Evolutionary conservation across 2,113 vertebrate species (phyloP).

Genomic region (Rhegmatorhina hoffmannsi): DNA sequence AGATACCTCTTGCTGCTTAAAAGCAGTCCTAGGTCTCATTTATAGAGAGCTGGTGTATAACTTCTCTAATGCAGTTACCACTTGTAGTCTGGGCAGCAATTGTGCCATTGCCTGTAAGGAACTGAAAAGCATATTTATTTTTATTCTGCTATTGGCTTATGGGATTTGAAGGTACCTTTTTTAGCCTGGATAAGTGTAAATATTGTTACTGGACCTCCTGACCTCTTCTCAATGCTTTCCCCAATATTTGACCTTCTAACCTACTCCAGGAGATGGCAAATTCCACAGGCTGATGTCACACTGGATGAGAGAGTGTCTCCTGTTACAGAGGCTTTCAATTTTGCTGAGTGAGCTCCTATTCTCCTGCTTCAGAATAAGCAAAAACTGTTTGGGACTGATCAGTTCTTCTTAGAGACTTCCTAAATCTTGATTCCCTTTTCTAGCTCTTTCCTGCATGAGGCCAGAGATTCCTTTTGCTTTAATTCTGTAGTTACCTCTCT

Average conservation of each 20-base stretch:
- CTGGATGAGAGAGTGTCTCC: neutral
- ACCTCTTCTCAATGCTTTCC: conserved; percentile 2
- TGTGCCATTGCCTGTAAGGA: neutral
- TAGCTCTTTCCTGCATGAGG: neutral
- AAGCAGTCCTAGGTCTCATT: neutral
- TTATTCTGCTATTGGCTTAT: conserved; percentile 24
- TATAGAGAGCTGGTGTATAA: neutral
- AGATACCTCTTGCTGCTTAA: neutral
- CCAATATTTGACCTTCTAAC: conserved; percentile 24
- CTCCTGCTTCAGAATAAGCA: neutral
- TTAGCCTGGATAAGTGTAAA: conserved; percentile 41
- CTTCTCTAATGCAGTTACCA: neutral
- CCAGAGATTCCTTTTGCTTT: neutral
- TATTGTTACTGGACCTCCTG: conserved; percentile 11
- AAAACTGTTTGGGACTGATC: neutral
- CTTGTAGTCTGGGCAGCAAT: neutral
- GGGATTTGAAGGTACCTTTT: conserved; percentile 31
- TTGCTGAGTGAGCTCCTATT: neutral
- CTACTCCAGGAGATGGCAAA: conserved; percentile 28
- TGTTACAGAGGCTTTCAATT: neutral
- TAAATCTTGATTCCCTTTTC: neutral
- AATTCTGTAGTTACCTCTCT: neutral
- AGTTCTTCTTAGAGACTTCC: neutral
- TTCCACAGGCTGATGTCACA: neutral
- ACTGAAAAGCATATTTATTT: conserved; percentile 21